These are phyloP conservation scores for Cryptotermes secundus DNA, from an alignment of 1,140 invertebrate genomes.

Conservation along the genomic window DNA sequence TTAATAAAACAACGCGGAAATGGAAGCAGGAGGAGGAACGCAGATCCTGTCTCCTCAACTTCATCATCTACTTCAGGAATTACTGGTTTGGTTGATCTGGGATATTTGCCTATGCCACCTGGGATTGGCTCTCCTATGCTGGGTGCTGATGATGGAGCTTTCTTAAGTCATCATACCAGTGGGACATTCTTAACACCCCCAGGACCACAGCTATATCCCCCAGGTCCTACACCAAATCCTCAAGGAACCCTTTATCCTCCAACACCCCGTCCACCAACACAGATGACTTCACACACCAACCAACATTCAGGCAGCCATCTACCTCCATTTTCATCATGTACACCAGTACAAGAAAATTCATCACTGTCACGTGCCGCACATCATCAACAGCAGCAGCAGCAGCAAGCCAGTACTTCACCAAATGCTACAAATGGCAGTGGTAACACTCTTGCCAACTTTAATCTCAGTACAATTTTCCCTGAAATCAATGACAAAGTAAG, in stretches of 20 bases:
- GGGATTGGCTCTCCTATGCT: slow-evolving; percentile 45
- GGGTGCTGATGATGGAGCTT: slow-evolving; percentile 22
- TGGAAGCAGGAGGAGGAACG: not conserved
- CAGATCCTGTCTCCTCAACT: not conserved
- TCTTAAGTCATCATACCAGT: slow-evolving; percentile 21
- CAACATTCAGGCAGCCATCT: slow-evolving; percentile 6
- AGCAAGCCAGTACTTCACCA: slow-evolving; percentile 24
- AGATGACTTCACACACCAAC: not conserved
- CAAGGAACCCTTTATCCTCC: slow-evolving; percentile 29
- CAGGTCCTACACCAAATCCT: not conserved
- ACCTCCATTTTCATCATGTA: not conserved
- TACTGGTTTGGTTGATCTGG: slow-evolving; percentile 44
- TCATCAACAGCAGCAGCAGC: not conserved
- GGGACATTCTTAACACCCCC: not conserved
- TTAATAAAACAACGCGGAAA: slow-evolving; percentile 16
- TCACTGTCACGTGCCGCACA: slow-evolving; percentile 22
- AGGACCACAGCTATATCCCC: slow-evolving; percentile 19
- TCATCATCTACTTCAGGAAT: slow-evolving; percentile 27
- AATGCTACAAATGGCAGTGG: slow-evolving; percentile 25
- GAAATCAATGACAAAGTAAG: slow-evolving; percentile 67
- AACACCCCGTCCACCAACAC: not conserved
- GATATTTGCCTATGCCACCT: slow-evolving; percentile 45
- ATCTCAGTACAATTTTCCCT: slow-evolving; percentile 67
- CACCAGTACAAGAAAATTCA: not conserved
- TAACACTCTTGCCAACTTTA: slow-evolving; percentile 62